Evolutionary conservation across 1,140 invertebrate species (phyloP).

Genomic region (Brachionus asplanchnoidis): DNA sequence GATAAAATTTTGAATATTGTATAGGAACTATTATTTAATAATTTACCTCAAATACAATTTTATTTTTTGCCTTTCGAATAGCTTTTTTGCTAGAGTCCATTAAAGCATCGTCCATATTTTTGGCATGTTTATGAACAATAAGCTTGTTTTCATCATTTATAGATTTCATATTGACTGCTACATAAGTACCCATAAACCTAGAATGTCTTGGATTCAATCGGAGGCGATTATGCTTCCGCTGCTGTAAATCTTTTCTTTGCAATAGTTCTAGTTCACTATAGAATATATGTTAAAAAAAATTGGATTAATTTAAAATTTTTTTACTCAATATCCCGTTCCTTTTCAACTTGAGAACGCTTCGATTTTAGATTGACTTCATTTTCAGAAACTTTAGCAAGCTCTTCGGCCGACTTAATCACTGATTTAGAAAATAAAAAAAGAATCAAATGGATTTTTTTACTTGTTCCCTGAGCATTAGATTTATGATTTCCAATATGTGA

Average conservation of each 20-base stretch:
- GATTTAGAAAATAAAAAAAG: not conserved
- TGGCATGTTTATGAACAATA: slow-evolving; percentile 38
- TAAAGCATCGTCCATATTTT: not conserved
- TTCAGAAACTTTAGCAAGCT: slow-evolving; percentile 25
- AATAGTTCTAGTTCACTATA: not conserved
- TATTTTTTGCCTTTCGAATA: slow-evolving; percentile 19
- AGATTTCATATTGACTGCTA: slow-evolving; percentile 28
- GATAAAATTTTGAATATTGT: too few species aligned
- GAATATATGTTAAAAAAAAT: not conserved
- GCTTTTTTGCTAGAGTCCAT: not conserved
- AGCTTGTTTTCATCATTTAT: slow-evolving; percentile 42
- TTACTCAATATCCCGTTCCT: slow-evolving; percentile 11
- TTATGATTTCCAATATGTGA: slow-evolving; percentile 26
- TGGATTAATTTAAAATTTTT: not conserved
- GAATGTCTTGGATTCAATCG: slow-evolving; percentile 39
- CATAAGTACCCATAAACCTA: slow-evolving; percentile 34
- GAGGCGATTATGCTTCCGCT: slow-evolving; percentile 14
- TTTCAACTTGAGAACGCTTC: slow-evolving; percentile 14
- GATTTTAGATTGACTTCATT: slow-evolving; percentile 31
- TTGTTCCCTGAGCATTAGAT: slow-evolving; percentile 25
- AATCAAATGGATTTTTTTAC: not conserved
- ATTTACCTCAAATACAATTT: slow-evolving; percentile 18
- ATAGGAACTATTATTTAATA: not conserved
- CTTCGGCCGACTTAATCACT: slow-evolving; percentile 23
- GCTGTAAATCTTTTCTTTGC: not conserved